Conservation (phyloP, 2,797 vertebrate genomes). For the Phrynocephalus vlangalii region DNA sequence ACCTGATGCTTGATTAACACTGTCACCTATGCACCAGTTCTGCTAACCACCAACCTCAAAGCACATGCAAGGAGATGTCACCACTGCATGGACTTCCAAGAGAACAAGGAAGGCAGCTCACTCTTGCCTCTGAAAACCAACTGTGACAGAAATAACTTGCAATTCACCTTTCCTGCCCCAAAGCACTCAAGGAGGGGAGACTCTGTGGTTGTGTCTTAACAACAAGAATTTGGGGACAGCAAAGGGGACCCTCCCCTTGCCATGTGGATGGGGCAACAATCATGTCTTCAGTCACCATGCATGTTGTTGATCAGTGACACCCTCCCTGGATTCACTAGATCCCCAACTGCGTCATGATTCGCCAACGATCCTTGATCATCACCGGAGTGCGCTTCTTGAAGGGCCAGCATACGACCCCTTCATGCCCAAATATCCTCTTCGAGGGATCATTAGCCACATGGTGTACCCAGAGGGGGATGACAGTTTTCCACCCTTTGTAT, state of each 20-base stretch:
- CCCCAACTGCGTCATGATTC: constrained; percentile 81
- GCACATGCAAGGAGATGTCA: background rate
- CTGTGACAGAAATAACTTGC: background rate
- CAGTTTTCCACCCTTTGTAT: too few relatives aligned
- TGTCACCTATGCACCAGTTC: too few relatives aligned
- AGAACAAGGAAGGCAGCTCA: background rate
- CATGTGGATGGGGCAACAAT: too few relatives aligned
- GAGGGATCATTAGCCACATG: too few relatives aligned
- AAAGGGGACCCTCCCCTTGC: background rate
- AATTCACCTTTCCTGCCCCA: background rate
- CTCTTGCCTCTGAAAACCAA: background rate
- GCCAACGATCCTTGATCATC: constrained; percentile 85
- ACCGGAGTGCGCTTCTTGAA: constrained; percentile 79
- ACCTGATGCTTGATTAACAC: background rate
- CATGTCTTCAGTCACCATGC: background rate
- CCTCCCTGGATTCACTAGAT: constrained; percentile 41
- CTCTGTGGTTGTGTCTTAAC: too few relatives aligned
- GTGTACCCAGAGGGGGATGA: too few relatives aligned
- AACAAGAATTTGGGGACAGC: rapidly evolving
- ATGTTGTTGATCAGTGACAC: too few relatives aligned
- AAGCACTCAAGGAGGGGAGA: too few relatives aligned
- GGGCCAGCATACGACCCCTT: constrained; percentile 27
- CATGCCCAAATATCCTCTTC: too few relatives aligned
- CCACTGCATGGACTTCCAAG: background rate
- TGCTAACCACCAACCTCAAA: background rate